These are phyloP conservation scores for Serripes groenlandicus DNA, from an alignment of 2,888 invertebrate genomes.

Conservation along the genomic window DNA sequence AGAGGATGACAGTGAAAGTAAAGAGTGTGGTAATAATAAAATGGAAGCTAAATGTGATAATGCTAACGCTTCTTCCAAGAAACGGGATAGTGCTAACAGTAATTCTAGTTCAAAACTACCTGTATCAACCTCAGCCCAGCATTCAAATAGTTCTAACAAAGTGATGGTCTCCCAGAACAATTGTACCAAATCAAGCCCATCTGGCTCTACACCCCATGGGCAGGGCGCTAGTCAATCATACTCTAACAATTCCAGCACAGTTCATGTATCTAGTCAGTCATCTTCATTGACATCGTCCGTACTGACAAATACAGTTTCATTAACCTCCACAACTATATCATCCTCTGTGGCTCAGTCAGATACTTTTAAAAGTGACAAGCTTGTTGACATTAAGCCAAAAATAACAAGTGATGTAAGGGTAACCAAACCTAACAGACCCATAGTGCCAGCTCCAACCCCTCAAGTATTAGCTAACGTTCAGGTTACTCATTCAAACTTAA, in stretches of 20 bases:
- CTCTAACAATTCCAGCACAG: constrained; percentile 30
- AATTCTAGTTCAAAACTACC: constrained; percentile 7
- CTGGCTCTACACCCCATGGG: constrained; percentile 14
- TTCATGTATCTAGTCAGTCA: constrained; percentile 38
- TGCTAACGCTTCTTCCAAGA: constrained; percentile 41
- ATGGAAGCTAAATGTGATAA: constrained; percentile 60
- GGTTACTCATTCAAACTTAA: constrained; percentile 74
- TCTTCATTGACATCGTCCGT: constrained; percentile 33
- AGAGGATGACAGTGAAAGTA: constrained; percentile 38
- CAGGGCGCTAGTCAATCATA: constrained; percentile 48
- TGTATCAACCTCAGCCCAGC: constrained; percentile 19
- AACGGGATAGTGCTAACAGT: constrained; percentile 44
- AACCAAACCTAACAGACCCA: constrained; percentile 78
- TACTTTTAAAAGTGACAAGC: constrained; percentile 61
- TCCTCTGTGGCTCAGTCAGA: constrained; percentile 48
- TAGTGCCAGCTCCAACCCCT: constrained; percentile 82
- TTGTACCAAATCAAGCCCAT: constrained; percentile 28
- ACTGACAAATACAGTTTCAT: constrained; percentile 29
- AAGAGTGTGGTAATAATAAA: constrained; percentile 42
- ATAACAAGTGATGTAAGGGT: constrained; percentile 55
- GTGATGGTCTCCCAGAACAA: constrained; percentile 33
- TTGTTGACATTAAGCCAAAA: constrained; percentile 75
- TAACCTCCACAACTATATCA: constrained; percentile 67
- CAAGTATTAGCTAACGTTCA: constrained; percentile 78
- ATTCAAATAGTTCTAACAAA: constrained; percentile 39